Conservation (phyloP, 2,888 invertebrate species). For the Crioceris asparagi region DNA sequence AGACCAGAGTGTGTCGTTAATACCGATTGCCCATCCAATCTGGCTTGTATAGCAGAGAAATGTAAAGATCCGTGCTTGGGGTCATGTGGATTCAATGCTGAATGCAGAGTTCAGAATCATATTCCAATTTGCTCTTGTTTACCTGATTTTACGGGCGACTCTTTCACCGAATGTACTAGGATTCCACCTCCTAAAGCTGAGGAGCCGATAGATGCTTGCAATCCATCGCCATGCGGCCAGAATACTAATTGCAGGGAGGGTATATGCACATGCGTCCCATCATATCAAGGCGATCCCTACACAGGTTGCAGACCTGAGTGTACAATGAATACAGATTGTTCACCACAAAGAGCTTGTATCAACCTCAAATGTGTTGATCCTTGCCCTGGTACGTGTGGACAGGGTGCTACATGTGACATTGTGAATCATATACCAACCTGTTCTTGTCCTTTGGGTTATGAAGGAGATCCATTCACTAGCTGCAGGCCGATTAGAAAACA, state of each 20-base stretch:
- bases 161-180: conserved; percentile 49
- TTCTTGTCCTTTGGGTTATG: conserved; percentile 58
- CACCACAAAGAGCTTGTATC: conserved; percentile 62
- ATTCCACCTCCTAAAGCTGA: conserved; percentile 27
- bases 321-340: conserved; percentile 69
- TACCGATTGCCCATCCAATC: conserved; percentile 54
- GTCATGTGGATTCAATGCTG: conserved; percentile 60
- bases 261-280: conserved; percentile 59
- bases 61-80: conserved; percentile 62
- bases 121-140: conserved; percentile 56
- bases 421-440: conserved; percentile 76
- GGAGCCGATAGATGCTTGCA: conserved; percentile 49
- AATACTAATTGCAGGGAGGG: conserved; percentile 64
- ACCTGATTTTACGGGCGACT: conserved; percentile 53
- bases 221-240: conserved; percentile 67
- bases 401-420: conserved; percentile 68
- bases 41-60: conserved; percentile 60
- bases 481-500: conserved; percentile 33
- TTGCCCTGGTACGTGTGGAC: conserved; percentile 68
- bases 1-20: conserved; percentile 63
- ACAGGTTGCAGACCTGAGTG: conserved; percentile 75
- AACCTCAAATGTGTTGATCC: conserved; percentile 70
- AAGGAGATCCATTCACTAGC: conserved; percentile 65
- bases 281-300: conserved; percentile 61
- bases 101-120: conserved; percentile 60